Evolutionary conservation across 64 coral and sea anemone genomes (phyloP), one percentile per base, ranked within the genome.

Genomic region (Stylophora pistillata): DNA sequence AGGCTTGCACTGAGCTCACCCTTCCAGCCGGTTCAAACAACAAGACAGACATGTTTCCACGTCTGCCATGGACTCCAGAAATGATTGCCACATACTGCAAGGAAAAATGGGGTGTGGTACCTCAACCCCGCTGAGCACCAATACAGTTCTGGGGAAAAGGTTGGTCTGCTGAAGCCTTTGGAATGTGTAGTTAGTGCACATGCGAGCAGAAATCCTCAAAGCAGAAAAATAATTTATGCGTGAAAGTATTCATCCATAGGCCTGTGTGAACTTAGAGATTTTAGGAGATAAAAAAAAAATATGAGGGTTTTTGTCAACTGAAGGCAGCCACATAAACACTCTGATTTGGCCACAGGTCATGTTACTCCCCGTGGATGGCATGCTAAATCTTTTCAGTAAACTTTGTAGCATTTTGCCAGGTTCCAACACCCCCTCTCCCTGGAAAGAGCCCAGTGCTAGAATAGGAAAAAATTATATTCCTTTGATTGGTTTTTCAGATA

Each of bases 101-200:
- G 75, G 73, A 95, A 60, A 64, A 63, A 52, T 98, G 93, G 93
- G 86, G 85, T 86, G 91, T 98, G 65, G 84, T 31, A 23, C 92
- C 87, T 72, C 79, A 93, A 31, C 87, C 88, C 14, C 65, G 59
- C 56, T 98, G 96, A 92, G 61, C 81, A 17, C 75, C 77, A 54
- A 98, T 85, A 14, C 83, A 90, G 54, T 83, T 98, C n/a, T 98
- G 96, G 96, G 96, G 96, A 59, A 77, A 86, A 88, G 89, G 94
- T 95, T 28, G 21, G 59, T 83, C 59, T 9, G 4, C 23, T 10
- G 23, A 52, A 3, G 9, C 3, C 6, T 74, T 41, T 30, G 52
- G 21, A 47, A 47, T 47, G 7, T 7, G 7, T 47, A 47, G 37
- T 47, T 47, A 47, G 37, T 4, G 37, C 37, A 4, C 37, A 3